phyloP scores from a whole-genome alignment of 2,888 invertebrate species.

The Tridacna gigas region DNA sequence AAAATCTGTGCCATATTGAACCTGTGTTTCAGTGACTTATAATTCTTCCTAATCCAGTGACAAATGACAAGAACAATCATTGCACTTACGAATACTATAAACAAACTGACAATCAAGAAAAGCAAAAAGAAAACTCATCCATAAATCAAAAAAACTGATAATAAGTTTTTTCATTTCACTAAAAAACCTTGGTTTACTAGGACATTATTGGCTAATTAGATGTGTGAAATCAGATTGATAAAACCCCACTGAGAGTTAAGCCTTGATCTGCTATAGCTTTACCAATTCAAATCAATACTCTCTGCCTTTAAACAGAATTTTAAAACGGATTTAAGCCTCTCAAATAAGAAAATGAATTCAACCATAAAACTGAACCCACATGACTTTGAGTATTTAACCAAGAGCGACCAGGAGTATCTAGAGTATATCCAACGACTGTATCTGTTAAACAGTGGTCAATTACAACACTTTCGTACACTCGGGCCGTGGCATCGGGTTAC shows the following conservation, averaged over 20 bases:
- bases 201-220: not conserved
- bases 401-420: slow-evolving; percentile 62
- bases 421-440: slow-evolving; percentile 56
- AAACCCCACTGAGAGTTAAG: not conserved
- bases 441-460: slow-evolving; percentile 64
- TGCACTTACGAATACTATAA: not conserved
- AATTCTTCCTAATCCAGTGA: no score
- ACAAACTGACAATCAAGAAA: not conserved
- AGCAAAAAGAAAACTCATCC: not conserved
- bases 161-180: not conserved
- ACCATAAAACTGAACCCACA: slow-evolving; percentile 61
- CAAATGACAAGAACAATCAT: no score
- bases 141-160: not conserved
- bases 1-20: no score
- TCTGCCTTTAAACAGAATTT: no score
- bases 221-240: slow-evolving; percentile 12
- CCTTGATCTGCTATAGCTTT: slow-evolving; percentile 8
- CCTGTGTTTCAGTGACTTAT: no score
- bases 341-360: slow-evolving; percentile 54
- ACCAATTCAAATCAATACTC: slow-evolving; percentile 40
- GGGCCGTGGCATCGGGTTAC: slow-evolving; percentile 73
- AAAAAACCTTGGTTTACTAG: not conserved
- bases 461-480: slow-evolving; percentile 69
- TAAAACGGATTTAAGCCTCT: slow-evolving; percentile 48
- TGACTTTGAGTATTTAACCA: slow-evolving; percentile 66